Percentiles rank a stretch among this genome's conserved stretches.
phyloP scores from a whole-genome alignment of 1,140 invertebrate species.

The Trypoxylus dichotomus region DNA sequence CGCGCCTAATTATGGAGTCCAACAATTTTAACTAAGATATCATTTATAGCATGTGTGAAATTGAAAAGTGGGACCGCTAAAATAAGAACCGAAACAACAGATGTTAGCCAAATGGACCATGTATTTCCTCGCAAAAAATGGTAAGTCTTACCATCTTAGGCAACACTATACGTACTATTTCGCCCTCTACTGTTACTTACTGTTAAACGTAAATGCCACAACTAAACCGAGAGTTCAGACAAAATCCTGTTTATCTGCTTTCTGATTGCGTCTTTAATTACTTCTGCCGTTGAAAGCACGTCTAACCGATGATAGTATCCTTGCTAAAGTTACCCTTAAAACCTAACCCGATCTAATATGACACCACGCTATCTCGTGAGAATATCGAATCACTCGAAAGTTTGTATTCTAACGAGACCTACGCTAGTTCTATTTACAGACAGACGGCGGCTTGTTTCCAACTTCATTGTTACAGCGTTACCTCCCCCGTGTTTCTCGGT shows the following conservation, averaged over 20 bases:
- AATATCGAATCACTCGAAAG: constrained; percentile 6
- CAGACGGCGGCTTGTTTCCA: background rate
- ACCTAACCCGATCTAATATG: background rate
- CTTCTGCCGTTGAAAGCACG: background rate
- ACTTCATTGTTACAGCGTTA: background rate
- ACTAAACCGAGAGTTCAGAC: background rate
- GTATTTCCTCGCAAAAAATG: too few species aligned
- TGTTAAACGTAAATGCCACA: background rate
- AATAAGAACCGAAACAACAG: too few species aligned
- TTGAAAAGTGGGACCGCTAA: too few species aligned
- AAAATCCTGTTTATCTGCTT: constrained; percentile 2
- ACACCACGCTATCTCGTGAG: background rate
- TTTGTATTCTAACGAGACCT: background rate
- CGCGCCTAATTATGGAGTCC: too few species aligned
- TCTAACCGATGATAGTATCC: background rate
- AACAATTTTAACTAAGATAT: too few species aligned
- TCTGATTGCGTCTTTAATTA: constrained; percentile 6
- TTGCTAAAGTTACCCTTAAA: background rate
- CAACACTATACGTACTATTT: too few species aligned
- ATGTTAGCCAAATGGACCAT: too few species aligned
- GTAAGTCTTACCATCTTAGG: too few species aligned
- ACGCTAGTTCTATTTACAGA: background rate
- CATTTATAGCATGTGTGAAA: too few species aligned
- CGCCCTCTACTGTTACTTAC: too few species aligned
- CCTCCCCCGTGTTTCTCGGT: background rate